Percentiles rank a stretch among this genome's conserved stretches.
Conservation (phyloP, 2,113 vertebrate genomes). For the Alligator sinensis region DNA sequence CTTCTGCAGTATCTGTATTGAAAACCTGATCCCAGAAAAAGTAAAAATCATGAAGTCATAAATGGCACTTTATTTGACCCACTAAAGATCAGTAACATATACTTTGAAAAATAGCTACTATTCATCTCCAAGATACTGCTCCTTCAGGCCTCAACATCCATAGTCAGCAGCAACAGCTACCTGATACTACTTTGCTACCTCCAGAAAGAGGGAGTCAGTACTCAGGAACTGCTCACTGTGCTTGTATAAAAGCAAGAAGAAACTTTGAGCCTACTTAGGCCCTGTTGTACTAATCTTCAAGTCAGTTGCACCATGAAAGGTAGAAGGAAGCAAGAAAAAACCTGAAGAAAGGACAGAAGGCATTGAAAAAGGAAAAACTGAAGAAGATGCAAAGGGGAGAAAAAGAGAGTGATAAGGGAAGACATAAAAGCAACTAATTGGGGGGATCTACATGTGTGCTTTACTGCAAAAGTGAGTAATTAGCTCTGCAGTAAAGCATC, state of each 20-base stretch:
- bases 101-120: too few species aligned
- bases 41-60: background rate
- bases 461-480: background rate
- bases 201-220: background rate
- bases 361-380: background rate
- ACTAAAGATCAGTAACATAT: background rate
- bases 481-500: too few species aligned
- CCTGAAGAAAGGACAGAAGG: background rate
- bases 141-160: background rate
- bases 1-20: background rate
- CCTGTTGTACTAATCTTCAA: too few species aligned
- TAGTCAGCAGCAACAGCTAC: background rate
- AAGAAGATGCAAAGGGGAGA: background rate
- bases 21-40: background rate
- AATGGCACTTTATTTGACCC: background rate
- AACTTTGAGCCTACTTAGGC: background rate
- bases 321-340: background rate
- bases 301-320: background rate
- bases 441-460: background rate
- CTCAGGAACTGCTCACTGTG: background rate
- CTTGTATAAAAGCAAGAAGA: background rate
- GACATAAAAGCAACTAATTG: background rate
- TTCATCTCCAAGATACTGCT: background rate
- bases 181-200: background rate
- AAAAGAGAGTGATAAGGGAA: background rate